Percentiles rank a stretch among this genome's conserved stretches.
Conservation (phyloP, 2,797 vertebrate genomes). For the Xiphorhynchus erythropygius region DNA sequence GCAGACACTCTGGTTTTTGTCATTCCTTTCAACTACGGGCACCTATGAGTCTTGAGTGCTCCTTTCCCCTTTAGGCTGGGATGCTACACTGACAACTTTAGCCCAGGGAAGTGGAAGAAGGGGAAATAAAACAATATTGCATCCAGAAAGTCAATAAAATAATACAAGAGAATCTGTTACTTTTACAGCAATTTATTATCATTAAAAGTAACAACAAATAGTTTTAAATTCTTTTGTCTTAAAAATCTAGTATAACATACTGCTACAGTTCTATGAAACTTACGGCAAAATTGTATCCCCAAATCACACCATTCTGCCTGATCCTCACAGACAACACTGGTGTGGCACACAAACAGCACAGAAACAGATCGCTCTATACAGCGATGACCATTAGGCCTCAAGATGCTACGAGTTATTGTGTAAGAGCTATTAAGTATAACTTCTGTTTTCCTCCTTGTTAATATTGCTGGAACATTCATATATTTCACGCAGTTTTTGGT, state of each 20-base stretch:
- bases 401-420: slow-evolving; percentile 18
- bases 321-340: not conserved
- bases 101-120: not conserved
- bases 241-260: slow-evolving; percentile 39
- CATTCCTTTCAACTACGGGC: not conserved
- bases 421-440: not conserved
- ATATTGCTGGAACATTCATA: slow-evolving; percentile 26
- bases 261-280: slow-evolving; percentile 36
- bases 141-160: not conserved
- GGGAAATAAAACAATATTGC: not conserved
- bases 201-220: slow-evolving; percentile 46
- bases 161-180: not conserved
- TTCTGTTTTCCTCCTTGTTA: not conserved
- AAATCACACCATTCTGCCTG: not conserved
- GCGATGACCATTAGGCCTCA: not conserved
- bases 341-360: not conserved
- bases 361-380: not conserved
- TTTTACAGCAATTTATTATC: slow-evolving; percentile 63
- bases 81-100: not conserved
- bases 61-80: not conserved
- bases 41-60: not conserved
- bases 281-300: slow-evolving; percentile 35
- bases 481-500: not conserved
- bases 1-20: not conserved
- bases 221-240: slow-evolving; percentile 48